These are phyloP conservation scores for Anolis carolinensis DNA, from an alignment of 2,113 vertebrate genomes.

Conservation along the genomic window DNA sequence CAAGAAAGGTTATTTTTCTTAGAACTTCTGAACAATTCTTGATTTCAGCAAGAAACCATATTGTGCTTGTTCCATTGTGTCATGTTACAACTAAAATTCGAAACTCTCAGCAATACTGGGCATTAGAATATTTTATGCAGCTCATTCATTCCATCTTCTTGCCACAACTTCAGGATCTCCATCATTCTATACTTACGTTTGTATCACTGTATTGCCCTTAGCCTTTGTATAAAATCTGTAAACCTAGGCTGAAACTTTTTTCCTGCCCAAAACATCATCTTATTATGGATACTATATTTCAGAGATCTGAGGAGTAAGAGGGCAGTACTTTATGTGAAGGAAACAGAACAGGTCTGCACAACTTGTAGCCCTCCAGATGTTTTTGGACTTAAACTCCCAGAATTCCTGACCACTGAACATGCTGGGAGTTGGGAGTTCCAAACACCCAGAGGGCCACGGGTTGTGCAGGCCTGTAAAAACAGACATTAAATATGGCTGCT, in stretches of 20 bases:
- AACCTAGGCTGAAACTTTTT: background rate
- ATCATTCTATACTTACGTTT: background rate
- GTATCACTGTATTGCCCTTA: background rate
- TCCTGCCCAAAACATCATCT: background rate
- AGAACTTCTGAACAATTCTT: background rate
- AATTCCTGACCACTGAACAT: too few species aligned
- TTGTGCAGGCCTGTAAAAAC: too few species aligned
- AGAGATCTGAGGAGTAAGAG: background rate
- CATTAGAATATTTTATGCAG: background rate
- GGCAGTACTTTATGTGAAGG: background rate
- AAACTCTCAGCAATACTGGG: background rate
- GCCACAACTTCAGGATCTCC: background rate
- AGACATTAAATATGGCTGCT: too few species aligned
- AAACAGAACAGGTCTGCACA: background rate
- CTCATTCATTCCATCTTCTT: background rate
- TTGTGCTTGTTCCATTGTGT: too few species aligned
- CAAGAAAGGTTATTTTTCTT: background rate
- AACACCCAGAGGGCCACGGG: too few species aligned
- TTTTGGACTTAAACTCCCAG: too few species aligned
- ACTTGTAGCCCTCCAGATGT: background rate
- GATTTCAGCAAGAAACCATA: background rate
- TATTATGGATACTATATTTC: background rate
- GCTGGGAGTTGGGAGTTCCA: too few species aligned
- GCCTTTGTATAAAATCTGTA: background rate
- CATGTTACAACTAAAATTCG: background rate